Base-by-base conservation (phyloP, 2,888 invertebrate species). In the Tubiluchus corallicola region DNA sequence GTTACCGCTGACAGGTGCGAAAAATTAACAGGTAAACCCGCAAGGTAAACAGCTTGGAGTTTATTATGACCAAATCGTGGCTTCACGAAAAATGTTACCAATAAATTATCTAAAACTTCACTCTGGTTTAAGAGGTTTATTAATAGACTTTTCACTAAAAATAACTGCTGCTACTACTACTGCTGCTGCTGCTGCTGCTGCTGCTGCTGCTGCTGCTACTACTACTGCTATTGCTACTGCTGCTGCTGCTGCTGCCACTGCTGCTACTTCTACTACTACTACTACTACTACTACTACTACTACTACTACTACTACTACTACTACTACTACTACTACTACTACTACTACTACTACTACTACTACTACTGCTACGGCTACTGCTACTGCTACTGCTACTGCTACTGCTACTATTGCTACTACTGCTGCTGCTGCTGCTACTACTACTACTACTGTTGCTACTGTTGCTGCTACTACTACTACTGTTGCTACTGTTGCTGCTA, bases 291-390 rank as follows among this genome's bases (percentile, higher is more conserved):
- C 29, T 29, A n/a, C 29, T 29, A n/a, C 29, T 29, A 9, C 29
- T 29, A n/a, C 29, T 29, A n/a, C 29, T 29, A n/a, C 29, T 29
- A n/a, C 29, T 29, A n/a, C 29, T 29, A 29, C 29, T 29, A n/a
- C n/a, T 29, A n/a, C n/a, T 29, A n/a, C n/a, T 41, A 21, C 41
- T 41, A 21, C 44, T 45, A 44, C 44, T 44, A 44, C 44, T 44
- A 44, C 44, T 44, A 44, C 44, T 44, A 44, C 44, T 45, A 44
- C 44, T 44, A 44, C 44, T 44, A 44, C 43, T 44, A 44, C 44
- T 44, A 44, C 44, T 44, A 44, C 44, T 44, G 44, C 44, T 45
- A 44, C 44, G 43, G 44, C 44, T 44, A 44, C 44, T 44, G 41
- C 44, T 17, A 44, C 44, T 20, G 44, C 2, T 17, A 44, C 42